These are phyloP conservation scores for Oscheius sp. DNA, from an alignment of 2,888 invertebrate species.

Conservation along the genomic window DNA sequence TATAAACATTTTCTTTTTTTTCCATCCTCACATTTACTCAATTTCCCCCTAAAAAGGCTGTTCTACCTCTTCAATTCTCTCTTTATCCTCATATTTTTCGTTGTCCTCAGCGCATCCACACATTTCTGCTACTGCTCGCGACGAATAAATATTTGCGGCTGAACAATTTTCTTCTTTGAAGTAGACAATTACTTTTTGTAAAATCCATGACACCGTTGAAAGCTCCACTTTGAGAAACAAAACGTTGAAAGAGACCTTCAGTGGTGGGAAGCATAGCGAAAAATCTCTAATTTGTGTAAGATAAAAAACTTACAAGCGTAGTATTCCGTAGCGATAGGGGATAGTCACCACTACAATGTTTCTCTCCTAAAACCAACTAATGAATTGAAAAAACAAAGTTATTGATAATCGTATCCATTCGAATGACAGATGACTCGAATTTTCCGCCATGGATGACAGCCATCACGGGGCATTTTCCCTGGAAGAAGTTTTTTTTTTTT, in stretches of 20 bases:
- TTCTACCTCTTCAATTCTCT: constrained; percentile 16
- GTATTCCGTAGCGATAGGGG: constrained; percentile 30
- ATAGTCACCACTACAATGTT: constrained; percentile 37
- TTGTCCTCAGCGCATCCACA: neutral
- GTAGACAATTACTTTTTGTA: neutral
- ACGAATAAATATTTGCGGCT: neutral
- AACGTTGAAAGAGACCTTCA: neutral
- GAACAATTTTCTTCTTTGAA: neutral
- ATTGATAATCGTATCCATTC: constrained; percentile 34
- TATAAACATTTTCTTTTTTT: too few relatives aligned
- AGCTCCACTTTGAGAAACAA: neutral
- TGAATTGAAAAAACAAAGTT: constrained; percentile 32
- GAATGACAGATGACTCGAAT: constrained; percentile 33
- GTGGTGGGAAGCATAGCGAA: neutral
- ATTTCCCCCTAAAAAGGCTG: neutral
- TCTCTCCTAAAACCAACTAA: constrained; percentile 32
- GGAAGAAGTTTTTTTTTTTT: neutral
- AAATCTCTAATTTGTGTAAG: neutral
- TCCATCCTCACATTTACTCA: too few relatives aligned
- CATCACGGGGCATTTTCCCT: constrained; percentile 45
- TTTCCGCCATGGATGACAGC: constrained; percentile 39
- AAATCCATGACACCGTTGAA: neutral
- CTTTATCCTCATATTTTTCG: neutral
- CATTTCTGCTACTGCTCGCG: neutral
- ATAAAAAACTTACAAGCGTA: neutral